Evolutionary conservation across 1,140 invertebrate genomes (phyloP), one percentile per base, ranked within the genome.

Genomic region (Solenopsis invicta): DNA sequence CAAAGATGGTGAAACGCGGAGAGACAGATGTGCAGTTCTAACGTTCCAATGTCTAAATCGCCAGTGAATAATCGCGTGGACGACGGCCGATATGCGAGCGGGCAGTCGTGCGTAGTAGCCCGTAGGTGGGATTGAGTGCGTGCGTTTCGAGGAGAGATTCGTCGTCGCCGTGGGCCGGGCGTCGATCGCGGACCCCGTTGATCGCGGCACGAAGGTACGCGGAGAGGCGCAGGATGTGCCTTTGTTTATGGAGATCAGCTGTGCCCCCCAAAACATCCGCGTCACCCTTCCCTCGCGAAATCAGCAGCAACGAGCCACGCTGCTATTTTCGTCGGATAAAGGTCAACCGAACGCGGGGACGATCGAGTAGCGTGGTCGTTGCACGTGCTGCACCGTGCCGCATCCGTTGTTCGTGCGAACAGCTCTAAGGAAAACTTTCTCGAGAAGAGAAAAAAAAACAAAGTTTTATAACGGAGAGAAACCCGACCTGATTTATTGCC

Each of bases 181-280:
- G 18, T 41, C 50, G n/a, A 24, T 41, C 64, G 13, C 41, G 41
- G 41, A 41, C 3, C 41, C 41, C 41, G 41, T 41, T 41, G 41
- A 1, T 56, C 29, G 37, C 45, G 62, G 76, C 10, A 56, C 48
- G 67, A 86, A 87, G 92, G 81, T 91, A 74, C 74, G 94, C 92
- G 94, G 93, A 86, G 93, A 87, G 88, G 45, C 48, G 75, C 76
- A 52, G 59, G 67, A 69, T 62, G 85, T 52, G 88, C 92, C 66
- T 94, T 95, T 95, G 94, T 95, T 95, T 95, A 95, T 94, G 90
- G 90, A 91, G 88, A 94, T 95, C 94, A 95, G 94, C 94, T 95
- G 94, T 95, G 92, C 88, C 89, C 91, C 64, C 66, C 10, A 69
- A 94, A 94, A 94, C 93, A 54, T 89, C 89, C 90, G 87, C 88